Conservation (phyloP, 2,797 vertebrate species). For the Catostomus latipinnis region DNA sequence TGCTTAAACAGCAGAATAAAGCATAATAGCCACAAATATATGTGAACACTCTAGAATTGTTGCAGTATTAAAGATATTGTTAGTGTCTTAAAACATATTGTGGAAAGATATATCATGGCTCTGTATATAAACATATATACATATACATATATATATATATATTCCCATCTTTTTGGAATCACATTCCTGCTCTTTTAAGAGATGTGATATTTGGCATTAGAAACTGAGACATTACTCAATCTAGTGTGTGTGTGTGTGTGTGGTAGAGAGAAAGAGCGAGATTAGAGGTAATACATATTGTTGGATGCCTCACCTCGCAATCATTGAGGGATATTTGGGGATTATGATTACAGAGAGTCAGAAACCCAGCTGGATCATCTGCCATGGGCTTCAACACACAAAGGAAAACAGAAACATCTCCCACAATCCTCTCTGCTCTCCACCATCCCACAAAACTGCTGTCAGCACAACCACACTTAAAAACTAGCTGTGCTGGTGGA, state of each 20-base stretch:
- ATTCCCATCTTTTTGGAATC: neutral
- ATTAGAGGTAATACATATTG: conserved; percentile 68
- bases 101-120: no score
- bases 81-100: no score
- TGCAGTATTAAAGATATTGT: no score
- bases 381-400: conserved; percentile 67
- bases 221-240: conserved; percentile 58
- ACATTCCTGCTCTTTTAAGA: conserved; percentile 42
- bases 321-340: conserved; percentile 66
- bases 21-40: no score
- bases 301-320: conserved; percentile 61
- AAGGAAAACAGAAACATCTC: conserved; percentile 59
- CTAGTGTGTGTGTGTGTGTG: conserved; percentile 15
- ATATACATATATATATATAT: neutral
- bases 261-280: conserved; percentile 34
- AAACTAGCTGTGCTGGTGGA: conserved; percentile 39
- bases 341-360: conserved; percentile 68
- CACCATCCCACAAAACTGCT: conserved; percentile 49
- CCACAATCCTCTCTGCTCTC: conserved; percentile 52
- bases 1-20: no score
- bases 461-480: conserved; percentile 26
- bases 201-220: conserved; percentile 54
- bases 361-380: conserved; percentile 68
- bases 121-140: neutral
- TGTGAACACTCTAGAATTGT: no score